Evolutionary conservation across 1,140 invertebrate species (phyloP).

Genomic region (Aphis craccivora): DNA sequence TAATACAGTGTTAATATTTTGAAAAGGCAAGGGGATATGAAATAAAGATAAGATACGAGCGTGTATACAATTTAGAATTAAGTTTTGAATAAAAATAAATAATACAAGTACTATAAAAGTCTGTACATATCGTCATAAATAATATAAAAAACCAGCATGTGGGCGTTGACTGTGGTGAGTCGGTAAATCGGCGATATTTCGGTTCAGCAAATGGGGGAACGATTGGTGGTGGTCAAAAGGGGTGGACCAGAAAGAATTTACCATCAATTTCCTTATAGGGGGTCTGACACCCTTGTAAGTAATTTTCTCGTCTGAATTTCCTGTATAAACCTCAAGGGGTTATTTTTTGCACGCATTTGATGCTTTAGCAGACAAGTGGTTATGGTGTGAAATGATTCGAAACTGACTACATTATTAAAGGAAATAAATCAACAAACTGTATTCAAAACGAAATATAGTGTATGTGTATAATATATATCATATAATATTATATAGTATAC

Average conservation of each 20-base stretch:
- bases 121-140: slow-evolving; percentile 29
- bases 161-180: slow-evolving; percentile 54
- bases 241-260: slow-evolving; percentile 40
- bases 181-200: slow-evolving; percentile 11
- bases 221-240: slow-evolving; percentile 55
- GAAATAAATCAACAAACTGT: background rate
- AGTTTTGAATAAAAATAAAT: slow-evolving; percentile 19
- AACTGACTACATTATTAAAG: slow-evolving; percentile 1
- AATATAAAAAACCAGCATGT: slow-evolving; percentile 55
- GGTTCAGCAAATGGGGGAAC: slow-evolving; percentile 8
- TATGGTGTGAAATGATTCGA: slow-evolving; percentile 40
- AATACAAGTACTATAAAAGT: background rate
- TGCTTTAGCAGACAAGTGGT: slow-evolving; percentile 18
- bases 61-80: slow-evolving; percentile 5
- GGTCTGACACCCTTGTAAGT: slow-evolving; percentile 41
- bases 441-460: background rate
- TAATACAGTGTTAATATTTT: background rate
- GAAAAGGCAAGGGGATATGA: background rate
- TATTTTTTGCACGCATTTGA: slow-evolving; percentile 28
- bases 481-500: background rate
- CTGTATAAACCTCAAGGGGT: slow-evolving; percentile 8
- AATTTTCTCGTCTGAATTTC: slow-evolving; percentile 50
- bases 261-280: slow-evolving; percentile 49
- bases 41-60: background rate
- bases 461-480: background rate